These are phyloP conservation scores for Babyrousa celebensis DNA, from an alignment of 2,797 vertebrate genomes.

Conservation along the genomic window DNA sequence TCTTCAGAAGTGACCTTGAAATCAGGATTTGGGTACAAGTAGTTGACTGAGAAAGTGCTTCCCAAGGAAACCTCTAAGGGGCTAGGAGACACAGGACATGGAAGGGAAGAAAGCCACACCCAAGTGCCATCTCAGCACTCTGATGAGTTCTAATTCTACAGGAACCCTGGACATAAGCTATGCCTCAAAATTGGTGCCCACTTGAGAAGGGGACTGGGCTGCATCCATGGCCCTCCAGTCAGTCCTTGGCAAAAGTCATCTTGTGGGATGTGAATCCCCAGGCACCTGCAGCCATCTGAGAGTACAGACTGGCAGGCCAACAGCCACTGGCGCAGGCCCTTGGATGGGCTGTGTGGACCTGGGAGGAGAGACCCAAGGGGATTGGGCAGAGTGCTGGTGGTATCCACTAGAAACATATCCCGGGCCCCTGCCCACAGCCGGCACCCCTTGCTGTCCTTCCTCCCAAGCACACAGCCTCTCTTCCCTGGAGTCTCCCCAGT, in stretches of 20 bases:
- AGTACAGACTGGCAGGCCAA: rapidly evolving
- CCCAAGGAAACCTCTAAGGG: too few relatives aligned
- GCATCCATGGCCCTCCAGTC: rapidly evolving
- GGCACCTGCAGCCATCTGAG: not conserved
- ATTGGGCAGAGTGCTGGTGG: not conserved
- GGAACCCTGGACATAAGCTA: not conserved
- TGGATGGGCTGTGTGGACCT: too few relatives aligned
- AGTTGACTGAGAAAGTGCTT: not conserved
- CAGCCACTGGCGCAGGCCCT: too few relatives aligned
- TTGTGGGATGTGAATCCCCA: not conserved
- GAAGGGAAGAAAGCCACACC: not conserved
- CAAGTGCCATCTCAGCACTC: not conserved
- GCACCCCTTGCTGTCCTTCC: not conserved
- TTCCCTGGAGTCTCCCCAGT: not conserved
- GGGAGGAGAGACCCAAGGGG: rapidly evolving
- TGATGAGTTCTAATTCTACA: too few relatives aligned
- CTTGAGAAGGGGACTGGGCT: not conserved
- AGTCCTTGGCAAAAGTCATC: not conserved
- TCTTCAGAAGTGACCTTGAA: not conserved
- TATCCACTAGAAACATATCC: not conserved
- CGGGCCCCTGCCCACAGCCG: not conserved
- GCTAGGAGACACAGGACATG: too few relatives aligned
- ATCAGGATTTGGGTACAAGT: not conserved
- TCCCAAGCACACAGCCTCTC: not conserved
- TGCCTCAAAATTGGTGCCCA: not conserved